phyloP scores from a whole-genome alignment of 2,797 vertebrate genomes.

The Hypotaenidia okinawae region DNA sequence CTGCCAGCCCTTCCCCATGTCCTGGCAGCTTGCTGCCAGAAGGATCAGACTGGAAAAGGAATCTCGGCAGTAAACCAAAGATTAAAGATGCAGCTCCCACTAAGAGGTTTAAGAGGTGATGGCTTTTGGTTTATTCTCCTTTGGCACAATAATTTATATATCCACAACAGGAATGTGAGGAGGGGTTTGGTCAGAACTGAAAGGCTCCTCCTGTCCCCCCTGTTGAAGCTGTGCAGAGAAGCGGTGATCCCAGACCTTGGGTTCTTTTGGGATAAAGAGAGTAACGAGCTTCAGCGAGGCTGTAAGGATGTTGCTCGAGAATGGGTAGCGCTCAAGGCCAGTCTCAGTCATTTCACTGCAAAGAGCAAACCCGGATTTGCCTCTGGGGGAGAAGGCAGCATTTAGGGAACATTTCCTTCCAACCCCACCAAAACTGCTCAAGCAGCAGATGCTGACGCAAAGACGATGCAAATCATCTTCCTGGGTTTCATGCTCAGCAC shows the following conservation, averaged over 20 bases:
- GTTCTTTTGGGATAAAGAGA: background rate
- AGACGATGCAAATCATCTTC: background rate
- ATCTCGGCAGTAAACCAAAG: background rate
- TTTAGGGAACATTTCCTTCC: background rate
- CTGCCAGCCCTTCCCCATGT: background rate
- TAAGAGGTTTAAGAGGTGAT: background rate
- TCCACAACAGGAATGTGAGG: background rate
- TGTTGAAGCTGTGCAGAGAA: background rate
- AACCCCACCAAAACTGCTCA: background rate
- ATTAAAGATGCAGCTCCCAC: background rate
- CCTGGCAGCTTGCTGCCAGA: background rate
- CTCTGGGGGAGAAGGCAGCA: background rate
- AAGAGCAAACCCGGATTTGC: background rate
- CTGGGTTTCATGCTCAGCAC: background rate
- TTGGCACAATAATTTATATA: background rate
- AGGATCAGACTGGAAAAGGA: background rate
- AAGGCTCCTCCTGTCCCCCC: background rate
- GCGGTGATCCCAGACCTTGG: background rate
- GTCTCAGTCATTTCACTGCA: background rate
- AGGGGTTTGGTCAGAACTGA: background rate
- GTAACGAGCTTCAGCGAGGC: background rate
- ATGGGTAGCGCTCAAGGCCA: background rate
- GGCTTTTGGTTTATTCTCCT: background rate
- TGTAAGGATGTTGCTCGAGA: background rate
- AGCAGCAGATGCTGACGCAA: background rate